These are phyloP conservation scores for Epirrhoe tristata DNA, from an alignment of 2,888 invertebrate genomes.

Conservation along the genomic window DNA sequence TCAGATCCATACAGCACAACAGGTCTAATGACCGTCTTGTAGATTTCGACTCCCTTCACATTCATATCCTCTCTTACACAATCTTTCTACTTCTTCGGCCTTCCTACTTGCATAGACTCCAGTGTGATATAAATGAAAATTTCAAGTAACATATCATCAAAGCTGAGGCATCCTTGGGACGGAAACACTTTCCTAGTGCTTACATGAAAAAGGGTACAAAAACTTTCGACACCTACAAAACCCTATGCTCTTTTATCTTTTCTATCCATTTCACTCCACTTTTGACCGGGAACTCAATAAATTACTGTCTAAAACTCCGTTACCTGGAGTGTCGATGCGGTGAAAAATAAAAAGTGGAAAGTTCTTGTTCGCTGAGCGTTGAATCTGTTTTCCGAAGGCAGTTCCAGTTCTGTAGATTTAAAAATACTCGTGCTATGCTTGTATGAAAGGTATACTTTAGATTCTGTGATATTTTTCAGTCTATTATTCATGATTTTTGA, in stretches of 20 bases:
- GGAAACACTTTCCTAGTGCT: background rate
- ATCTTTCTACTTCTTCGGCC: no score
- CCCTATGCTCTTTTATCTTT: conserved; percentile 11
- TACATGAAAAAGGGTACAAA: background rate
- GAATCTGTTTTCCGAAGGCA: conserved; percentile 18
- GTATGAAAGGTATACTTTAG: background rate
- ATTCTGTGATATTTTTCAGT: background rate
- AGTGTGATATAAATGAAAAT: no score
- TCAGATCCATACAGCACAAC: no score
- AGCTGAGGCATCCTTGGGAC: no score
- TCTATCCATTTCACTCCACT: conserved; percentile 22
- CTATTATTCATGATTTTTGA: no score
- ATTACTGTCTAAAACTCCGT: conserved; percentile 24
- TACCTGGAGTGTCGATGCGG: conserved; percentile 29
- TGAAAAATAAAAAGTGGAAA: conserved; percentile 25
- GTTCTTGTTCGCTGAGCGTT: conserved; percentile 19
- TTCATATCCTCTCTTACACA: no score
- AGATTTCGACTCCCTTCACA: no score
- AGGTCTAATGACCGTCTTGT: no score
- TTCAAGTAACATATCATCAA: no score
- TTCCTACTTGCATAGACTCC: no score
- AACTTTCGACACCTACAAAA: conserved; percentile 2
- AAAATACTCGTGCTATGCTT: background rate
- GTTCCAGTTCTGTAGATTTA: background rate
- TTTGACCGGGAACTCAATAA: conserved; percentile 30